Percentiles rank a stretch among this genome's conserved stretches.
phyloP scores from a whole-genome alignment of 2,888 invertebrate species.

The Caenorhabditis parvicauda region DNA sequence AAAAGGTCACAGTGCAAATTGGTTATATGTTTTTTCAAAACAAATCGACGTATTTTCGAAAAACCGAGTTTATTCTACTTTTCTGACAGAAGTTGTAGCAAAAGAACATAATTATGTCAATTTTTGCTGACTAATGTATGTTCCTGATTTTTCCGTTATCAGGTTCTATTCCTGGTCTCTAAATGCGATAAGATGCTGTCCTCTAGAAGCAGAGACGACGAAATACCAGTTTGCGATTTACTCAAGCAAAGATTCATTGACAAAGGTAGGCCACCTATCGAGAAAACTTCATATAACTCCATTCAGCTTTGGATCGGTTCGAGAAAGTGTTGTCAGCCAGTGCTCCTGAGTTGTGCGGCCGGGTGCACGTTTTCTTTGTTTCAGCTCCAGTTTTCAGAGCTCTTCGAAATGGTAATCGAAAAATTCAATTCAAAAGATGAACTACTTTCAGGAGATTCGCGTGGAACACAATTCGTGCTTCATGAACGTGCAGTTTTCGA shows the following conservation, averaged over 20 bases:
- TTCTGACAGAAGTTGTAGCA: too few species aligned
- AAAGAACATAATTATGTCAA: too few species aligned
- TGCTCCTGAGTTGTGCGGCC: conserved; percentile 41
- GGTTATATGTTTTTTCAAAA: too few species aligned
- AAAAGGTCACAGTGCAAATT: too few species aligned
- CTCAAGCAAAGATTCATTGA: conserved; percentile 44
- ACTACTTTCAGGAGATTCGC: conserved; percentile 17
- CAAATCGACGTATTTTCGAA: too few species aligned
- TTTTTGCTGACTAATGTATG: too few species aligned
- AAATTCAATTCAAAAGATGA: background rate
- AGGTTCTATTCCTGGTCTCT: conserved; percentile 35
- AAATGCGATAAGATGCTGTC: conserved; percentile 40
- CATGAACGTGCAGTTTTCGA: conserved; percentile 50
- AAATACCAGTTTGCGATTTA: conserved; percentile 48
- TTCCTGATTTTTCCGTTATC: conserved; percentile 5
- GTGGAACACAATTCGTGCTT: conserved; percentile 35
- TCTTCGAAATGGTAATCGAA: conserved; percentile 27
- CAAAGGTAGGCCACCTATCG: conserved; percentile 21
- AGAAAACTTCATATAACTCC: background rate
- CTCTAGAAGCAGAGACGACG: conserved; percentile 36
- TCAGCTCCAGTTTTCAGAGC: conserved; percentile 46
- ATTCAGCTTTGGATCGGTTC: conserved; percentile 33
- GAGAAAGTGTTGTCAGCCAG: conserved; percentile 28
- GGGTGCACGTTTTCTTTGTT: conserved; percentile 45
- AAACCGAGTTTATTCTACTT: too few species aligned